Evolutionary conservation across 2,797 vertebrate species (phyloP), one percentile per base, ranked within the genome.

Genomic region (Harpagifer antarcticus): DNA sequence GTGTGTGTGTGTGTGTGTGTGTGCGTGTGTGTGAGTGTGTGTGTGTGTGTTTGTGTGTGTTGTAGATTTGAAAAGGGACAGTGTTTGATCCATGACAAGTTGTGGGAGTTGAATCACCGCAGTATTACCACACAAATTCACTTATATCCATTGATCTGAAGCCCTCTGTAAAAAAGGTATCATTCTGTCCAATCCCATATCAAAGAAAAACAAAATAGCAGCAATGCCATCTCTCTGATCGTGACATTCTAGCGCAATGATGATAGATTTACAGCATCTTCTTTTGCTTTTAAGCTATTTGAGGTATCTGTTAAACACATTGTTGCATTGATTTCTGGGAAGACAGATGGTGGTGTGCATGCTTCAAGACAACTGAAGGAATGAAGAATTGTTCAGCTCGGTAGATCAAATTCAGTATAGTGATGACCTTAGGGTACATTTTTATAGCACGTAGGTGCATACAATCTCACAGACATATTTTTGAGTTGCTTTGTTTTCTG

Each of bases 291-390:
- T 94, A 89, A 94, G 90, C 89, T 92, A 93, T 92, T 94, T 95
- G 85, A 94, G 86, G 93, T 93, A 94, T 96, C 94, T 96, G 95
- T 88, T 94, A 89, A 93, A 91, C 94, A 95, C 90, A 95, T 94
- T 95, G 94, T 89, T 92, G 91, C 93, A 88, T 85, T 93, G 93
- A 94, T 91, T 95, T 95, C 92, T 94, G 88, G 92, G 94, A 95
- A 96, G 93, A 95, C 92, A 94, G 92, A 93, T 94, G 93, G 91
- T 93, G 81, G 86, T 84, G 90, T 93, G 92, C 91, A 93, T 91
- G 93, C 91, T 92, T 94, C 90, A 82, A 91, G 91, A 94, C 88
- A 83, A 93, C 88, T 78, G 79, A 88, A 95, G 92, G 94, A 94
- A 95, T 95, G 91, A 95, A 90, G 90, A 94, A 93, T 92, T 92